A percentile compares a stretch with the other conserved stretches of the same genome.
Evolutionary conservation across 2,113 vertebrate genomes (phyloP).

Genomic region (Phycodurus eques): DNA sequence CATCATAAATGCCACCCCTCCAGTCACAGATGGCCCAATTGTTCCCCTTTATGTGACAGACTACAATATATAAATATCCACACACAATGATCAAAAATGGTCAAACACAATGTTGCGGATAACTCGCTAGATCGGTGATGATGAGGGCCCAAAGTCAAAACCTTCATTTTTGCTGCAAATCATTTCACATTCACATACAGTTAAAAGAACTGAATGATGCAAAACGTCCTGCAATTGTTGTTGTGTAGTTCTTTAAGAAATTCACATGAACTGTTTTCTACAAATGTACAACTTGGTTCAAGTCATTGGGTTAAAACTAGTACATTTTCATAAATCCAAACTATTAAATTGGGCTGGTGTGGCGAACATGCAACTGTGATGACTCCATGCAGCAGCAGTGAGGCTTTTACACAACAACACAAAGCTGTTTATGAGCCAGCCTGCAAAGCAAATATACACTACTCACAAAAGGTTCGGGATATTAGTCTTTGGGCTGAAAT

Average conservation of each 20-base stretch:
- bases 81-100: slow-evolving; percentile 26
- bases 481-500: neutral
- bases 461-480: neutral
- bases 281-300: neutral
- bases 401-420: neutral
- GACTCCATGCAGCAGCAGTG: neutral
- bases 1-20: slow-evolving; percentile 45
- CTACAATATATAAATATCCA: slow-evolving; percentile 7
- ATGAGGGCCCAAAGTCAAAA: too few species aligned
- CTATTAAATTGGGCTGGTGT: neutral
- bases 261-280: neutral
- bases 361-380: neutral
- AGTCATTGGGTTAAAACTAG: neutral
- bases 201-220: too few species aligned
- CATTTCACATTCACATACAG: too few species aligned
- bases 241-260: neutral
- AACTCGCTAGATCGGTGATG: too few species aligned
- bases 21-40: slow-evolving; percentile 44
- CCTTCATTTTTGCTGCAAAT: too few species aligned
- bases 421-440: neutral
- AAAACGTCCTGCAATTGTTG: too few species aligned
- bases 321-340: neutral
- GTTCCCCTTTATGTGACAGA: slow-evolving; percentile 20
- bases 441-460: neutral
- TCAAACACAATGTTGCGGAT: neutral